phyloP scores from a whole-genome alignment of 2,797 vertebrate species.

The Glyptemys insculpta region DNA sequence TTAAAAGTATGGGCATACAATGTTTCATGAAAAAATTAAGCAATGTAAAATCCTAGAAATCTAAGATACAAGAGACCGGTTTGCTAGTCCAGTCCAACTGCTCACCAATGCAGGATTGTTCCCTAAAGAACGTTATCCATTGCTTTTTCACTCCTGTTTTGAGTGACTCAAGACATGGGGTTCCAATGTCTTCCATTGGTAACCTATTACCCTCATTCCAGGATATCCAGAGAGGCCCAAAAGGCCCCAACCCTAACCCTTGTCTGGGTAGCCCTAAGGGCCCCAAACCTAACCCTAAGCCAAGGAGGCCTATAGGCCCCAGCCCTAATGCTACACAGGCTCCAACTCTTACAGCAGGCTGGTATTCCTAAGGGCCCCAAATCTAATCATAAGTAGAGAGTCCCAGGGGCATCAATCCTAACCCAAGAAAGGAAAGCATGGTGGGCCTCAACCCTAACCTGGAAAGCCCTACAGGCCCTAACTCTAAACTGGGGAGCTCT shows the following conservation, averaged over 20 bases:
- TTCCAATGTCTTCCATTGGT: conserved; percentile 24
- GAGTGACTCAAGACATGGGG: conserved; percentile 2
- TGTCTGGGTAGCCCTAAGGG: background rate
- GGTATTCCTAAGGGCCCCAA: no score
- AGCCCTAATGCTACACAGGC: no score
- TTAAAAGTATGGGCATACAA: background rate
- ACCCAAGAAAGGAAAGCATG: no score
- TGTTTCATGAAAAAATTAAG: background rate
- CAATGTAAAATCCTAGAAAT: background rate
- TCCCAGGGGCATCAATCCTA: no score
- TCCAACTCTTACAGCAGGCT: no score
- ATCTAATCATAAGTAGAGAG: no score
- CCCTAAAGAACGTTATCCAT: background rate
- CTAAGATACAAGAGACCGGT: background rate
- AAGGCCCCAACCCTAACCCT: background rate
- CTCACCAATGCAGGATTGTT: background rate
- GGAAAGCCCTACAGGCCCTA: no score
- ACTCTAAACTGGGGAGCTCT: no score
- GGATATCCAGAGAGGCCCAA: background rate
- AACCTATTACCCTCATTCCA: background rate
- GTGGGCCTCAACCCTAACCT: no score
- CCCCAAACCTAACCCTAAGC: background rate
- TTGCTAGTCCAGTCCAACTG: background rate
- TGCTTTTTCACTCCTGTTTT: background rate
- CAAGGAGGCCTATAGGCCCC: background rate